Base-by-base conservation (phyloP, 2,888 invertebrate species). In the Nephrotoma appendiculata region DNA sequence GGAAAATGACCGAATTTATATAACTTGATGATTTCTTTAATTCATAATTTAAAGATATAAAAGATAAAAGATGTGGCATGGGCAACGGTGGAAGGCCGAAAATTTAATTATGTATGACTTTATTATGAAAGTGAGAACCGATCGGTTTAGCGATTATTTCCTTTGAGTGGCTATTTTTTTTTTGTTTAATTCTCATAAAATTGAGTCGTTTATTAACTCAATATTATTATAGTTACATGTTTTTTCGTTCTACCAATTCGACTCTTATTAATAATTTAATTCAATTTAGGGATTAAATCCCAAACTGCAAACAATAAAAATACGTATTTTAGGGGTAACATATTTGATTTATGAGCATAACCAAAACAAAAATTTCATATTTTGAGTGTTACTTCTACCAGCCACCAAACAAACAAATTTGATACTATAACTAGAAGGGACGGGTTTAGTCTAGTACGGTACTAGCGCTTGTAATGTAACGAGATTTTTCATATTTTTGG, bases 381-480 rank as follows among this genome's bases (percentile, higher is more conserved):
- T 71, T 71, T 71, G 71, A 71, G 71, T 71, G 71, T 9, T 71
- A 71, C 31, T 71, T 71, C 31, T 71, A 71, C 71, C 71, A 71
- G 71, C 71, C 9, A 71, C 31, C 71, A 71, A 71, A 71, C 71
- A 71, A 71, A 71, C 19, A 71, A 71, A 71, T 71, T 71, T 31
- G 71, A 71, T 71, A 71, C 71, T 84, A 15, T 84, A 84, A 84
- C 84, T 84, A 84, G 84, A 84, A 43, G 84, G 84, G 84, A 84
- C 9, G 84, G 7, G 0, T 48, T 9, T 48, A 31, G 31, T 31
- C 31, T 31, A 31, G 31, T 9, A 71, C 31, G 19, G 6, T 9
- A 48, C 19, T 19, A 31, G 31, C 71, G 31, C 31, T 71, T 31
- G 71, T 71, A 71, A 71, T 71, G 9, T 71, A 44, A 44, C 31